Conservation (phyloP, 2,888 invertebrate species). For the Melanostoma mellinum region DNA sequence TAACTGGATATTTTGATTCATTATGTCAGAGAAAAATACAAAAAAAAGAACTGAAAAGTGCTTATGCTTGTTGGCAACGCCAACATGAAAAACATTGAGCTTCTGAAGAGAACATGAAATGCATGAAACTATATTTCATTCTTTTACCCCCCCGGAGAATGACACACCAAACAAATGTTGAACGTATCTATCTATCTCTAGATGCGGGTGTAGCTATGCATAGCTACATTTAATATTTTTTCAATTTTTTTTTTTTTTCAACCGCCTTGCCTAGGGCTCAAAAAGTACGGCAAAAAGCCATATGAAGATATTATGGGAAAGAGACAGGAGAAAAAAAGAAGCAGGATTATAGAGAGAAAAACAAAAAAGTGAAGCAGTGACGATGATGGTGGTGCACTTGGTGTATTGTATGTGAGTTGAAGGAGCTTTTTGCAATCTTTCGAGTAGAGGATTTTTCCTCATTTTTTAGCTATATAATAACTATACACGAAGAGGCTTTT, state of each 20-base stretch:
- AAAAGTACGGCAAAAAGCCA: conserved; percentile 45
- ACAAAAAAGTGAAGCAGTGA: conserved; percentile 16
- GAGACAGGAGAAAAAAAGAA: conserved; percentile 11
- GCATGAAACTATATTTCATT: conserved; percentile 43
- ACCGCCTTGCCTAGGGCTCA: conserved; percentile 48
- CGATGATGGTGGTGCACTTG: conserved; percentile 45
- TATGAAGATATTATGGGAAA: conserved; percentile 1
- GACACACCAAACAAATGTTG: conserved; percentile 53
- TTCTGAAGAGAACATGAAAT: conserved; percentile 16
- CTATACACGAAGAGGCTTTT: conserved; percentile 18
- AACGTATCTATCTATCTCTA: conserved; percentile 10
- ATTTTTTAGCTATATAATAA: conserved; percentile 25
- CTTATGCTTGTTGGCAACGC: conserved; percentile 18
- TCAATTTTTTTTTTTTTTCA: conserved; percentile 32
- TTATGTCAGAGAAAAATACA: conserved; percentile 17
- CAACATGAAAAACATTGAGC: conserved; percentile 51
- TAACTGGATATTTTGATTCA: conserved; percentile 42
- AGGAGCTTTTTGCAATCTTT: conserved; percentile 64
- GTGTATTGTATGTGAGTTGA: conserved; percentile 39
- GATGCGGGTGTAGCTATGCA: conserved; percentile 6
- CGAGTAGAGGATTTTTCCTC: conserved; percentile 33
- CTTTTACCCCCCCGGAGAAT: conserved; percentile 26
- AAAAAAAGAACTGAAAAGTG: conserved; percentile 3
- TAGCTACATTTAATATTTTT: conserved; percentile 42
- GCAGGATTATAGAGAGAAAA: conserved; percentile 18